Percentiles rank a stretch among this genome's conserved stretches.
phyloP scores from a whole-genome alignment of 2,888 invertebrate genomes.

The Ophion ellenae region DNA sequence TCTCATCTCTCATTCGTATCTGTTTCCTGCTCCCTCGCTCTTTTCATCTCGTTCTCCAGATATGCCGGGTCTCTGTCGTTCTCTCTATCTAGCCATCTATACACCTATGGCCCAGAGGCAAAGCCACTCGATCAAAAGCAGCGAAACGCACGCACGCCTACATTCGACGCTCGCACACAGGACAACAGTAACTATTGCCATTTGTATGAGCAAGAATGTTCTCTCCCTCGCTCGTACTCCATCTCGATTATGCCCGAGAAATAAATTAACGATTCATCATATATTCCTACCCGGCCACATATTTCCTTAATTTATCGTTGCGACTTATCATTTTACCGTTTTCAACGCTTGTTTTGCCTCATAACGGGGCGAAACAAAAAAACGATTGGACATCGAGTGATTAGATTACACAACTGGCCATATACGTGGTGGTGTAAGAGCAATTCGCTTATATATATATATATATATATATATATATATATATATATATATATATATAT shows the following conservation, averaged over 20 bases:
- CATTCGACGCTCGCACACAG: conserved; percentile 69
- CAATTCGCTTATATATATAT: neutral
- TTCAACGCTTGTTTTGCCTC: conserved; percentile 23
- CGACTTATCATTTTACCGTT: conserved; percentile 45
- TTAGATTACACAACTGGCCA: conserved; percentile 44
- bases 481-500: neutral
- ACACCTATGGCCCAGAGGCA: conserved; percentile 68
- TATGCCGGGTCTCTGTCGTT: neutral
- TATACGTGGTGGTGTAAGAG: neutral
- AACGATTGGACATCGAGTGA: conserved; percentile 1
- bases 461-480: neutral
- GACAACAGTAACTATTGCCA: conserved; percentile 42
- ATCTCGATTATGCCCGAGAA: conserved; percentile 42
- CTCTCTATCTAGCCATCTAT: conserved; percentile 35
- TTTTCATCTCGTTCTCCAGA: neutral
- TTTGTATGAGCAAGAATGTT: conserved; percentile 62
- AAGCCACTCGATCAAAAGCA: conserved; percentile 76
- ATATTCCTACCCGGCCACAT: conserved; percentile 10
- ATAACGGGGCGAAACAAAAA: neutral
- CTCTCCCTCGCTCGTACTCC: neutral
- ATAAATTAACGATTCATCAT: conserved; percentile 57
- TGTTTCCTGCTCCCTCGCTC: conserved; percentile 47
- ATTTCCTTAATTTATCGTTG: conserved; percentile 49
- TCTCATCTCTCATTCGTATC: conserved; percentile 62
- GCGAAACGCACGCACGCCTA: conserved; percentile 78